Evolutionary conservation across 1,140 invertebrate genomes (phyloP).

Genomic region (Neodiprion lecontei): DNA sequence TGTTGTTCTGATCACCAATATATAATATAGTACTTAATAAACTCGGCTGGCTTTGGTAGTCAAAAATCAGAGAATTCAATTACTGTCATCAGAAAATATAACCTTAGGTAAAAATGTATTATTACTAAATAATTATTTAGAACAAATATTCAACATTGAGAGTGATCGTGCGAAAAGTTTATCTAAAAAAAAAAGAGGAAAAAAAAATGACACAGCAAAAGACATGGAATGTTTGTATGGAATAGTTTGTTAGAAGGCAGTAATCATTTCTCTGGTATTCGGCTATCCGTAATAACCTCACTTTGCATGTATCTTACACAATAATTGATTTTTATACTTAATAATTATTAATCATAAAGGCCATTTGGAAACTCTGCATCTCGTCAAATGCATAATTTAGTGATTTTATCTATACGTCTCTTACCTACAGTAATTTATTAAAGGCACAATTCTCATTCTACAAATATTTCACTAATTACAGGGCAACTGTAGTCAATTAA

Average conservation of each 20-base stretch:
- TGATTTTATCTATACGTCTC: conserved; percentile 33
- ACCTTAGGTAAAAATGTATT: background rate
- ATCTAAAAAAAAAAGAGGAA: background rate
- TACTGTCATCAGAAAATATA: conserved; percentile 1
- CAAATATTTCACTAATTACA: conserved; percentile 6
- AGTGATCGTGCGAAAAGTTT: background rate
- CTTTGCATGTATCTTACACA: background rate
- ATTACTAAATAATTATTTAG: background rate
- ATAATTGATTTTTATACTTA: background rate
- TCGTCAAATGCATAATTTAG: conserved; percentile 37
- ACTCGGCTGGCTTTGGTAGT: conserved; percentile 12
- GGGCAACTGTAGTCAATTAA: background rate
- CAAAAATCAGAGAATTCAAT: conserved; percentile 19
- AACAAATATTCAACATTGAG: background rate
- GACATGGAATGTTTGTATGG: conserved; percentile 10
- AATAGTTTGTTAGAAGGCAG: conserved; percentile 8
- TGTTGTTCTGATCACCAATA: conserved; percentile 15
- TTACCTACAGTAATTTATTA: conserved; percentile 31
- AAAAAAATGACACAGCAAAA: background rate
- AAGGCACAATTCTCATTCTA: conserved; percentile 40
- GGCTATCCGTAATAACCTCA: background rate
- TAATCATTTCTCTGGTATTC: background rate
- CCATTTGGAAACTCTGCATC: conserved; percentile 39
- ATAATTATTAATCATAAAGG: conserved; percentile 22
- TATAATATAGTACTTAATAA: conserved; percentile 1